Conservation (phyloP, 2,113 vertebrate species). For the Herpailurus yagouaroundi region DNA sequence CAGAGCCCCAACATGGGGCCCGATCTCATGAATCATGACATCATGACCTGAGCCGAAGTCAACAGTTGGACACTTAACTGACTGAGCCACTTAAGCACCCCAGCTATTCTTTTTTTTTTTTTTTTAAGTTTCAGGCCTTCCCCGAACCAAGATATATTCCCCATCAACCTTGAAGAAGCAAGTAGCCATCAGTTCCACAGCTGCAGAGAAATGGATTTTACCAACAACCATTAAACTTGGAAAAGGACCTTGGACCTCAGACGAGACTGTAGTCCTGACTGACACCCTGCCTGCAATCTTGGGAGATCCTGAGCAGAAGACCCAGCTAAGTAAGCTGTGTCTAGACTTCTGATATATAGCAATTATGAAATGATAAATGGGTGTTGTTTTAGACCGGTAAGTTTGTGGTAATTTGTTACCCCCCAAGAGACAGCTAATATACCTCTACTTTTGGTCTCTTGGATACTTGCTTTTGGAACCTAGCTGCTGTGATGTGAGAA, state of each 20-base stretch:
- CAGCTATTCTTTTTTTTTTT: not conserved
- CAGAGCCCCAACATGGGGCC: too few relatives aligned
- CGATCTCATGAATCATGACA: too few relatives aligned
- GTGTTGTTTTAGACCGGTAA: not conserved
- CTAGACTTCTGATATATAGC: not conserved
- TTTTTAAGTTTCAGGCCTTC: not conserved
- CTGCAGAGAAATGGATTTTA: not conserved
- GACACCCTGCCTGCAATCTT: not conserved
- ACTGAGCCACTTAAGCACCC: too few relatives aligned
- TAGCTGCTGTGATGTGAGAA: not conserved
- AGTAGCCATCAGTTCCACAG: not conserved
- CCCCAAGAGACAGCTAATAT: not conserved
- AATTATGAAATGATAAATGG: not conserved
- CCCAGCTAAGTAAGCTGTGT: not conserved
- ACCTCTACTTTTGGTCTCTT: not conserved
- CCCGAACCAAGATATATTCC: not conserved
- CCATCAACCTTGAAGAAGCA: not conserved
- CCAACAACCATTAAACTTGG: not conserved
- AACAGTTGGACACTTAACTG: too few relatives aligned
- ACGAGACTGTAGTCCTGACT: not conserved
- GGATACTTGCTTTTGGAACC: not conserved
- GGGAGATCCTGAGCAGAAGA: not conserved
- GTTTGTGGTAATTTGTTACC: not conserved
- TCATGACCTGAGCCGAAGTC: too few relatives aligned
- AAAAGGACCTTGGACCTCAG: not conserved